Evolutionary conservation across 2,888 invertebrate genomes (phyloP).

Genomic region (Synanthedon andrenaeformis): DNA sequence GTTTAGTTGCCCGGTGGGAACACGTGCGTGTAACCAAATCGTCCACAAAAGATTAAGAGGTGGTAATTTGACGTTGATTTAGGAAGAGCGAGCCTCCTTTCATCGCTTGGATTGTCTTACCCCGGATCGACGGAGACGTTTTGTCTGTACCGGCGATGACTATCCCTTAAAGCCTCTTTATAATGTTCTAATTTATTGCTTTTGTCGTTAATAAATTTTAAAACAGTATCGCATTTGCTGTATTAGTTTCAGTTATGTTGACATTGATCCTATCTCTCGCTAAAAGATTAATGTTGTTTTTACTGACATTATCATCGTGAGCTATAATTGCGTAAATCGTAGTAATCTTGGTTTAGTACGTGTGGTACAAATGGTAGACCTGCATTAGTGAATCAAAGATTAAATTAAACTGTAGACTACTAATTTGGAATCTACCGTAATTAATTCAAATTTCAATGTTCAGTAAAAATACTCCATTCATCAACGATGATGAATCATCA

Average conservation of each 20-base stretch:
- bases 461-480: too few relatives aligned
- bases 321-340: too few relatives aligned
- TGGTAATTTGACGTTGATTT: conserved; percentile 70
- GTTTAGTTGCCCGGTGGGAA: conserved; percentile 32
- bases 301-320: too few relatives aligned
- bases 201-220: conserved; percentile 34
- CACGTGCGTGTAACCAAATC: conserved; percentile 64
- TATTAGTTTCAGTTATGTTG: conserved; percentile 13
- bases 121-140: conserved; percentile 28
- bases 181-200: conserved; percentile 42
- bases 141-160: conserved; percentile 30
- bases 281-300: neutral
- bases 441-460: too few relatives aligned
- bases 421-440: too few relatives aligned
- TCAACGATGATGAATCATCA: too few relatives aligned
- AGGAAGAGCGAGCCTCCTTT: conserved; percentile 50
- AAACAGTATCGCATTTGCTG: conserved; percentile 5
- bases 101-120: conserved; percentile 58
- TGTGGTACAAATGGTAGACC: too few relatives aligned
- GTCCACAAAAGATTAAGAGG: conserved; percentile 63
- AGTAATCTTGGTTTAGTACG: too few relatives aligned
- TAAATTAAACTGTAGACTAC: too few relatives aligned
- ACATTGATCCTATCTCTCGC: conserved; percentile 9
- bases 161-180: conserved; percentile 23
- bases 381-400: too few relatives aligned